Evolutionary conservation across 2,797 vertebrate species (phyloP), one percentile per base, ranked within the genome.

Genomic region (Miichthys miiuy): DNA sequence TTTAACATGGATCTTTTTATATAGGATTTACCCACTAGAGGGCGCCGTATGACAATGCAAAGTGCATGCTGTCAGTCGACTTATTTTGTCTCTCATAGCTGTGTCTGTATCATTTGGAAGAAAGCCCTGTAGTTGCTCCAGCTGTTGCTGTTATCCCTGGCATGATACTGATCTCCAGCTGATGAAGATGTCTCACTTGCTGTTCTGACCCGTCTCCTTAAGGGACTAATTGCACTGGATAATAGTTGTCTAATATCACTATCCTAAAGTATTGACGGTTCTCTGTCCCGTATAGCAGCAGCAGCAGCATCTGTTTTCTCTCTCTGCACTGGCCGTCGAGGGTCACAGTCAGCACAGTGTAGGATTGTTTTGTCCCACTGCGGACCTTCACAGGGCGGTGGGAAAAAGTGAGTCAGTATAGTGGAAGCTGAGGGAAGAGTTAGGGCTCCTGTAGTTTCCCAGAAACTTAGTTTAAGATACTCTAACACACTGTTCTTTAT

Each of bases 271-370:
- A 57, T 38, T 44, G 60, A 68, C 6, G 13, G 25, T 3, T 27
- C 20, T 56, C 12, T 9, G 10, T 83, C 66, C 25, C 10, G 8
- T 38, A 6, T 9, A 9, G 1, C 5, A 57, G 63, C 48, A 38
- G 73, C 30, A 34, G 63, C 74, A 60, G 80, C 84, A 83, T 82
- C 85, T 82, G 88, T 86, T 88, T 78, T 76, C 48, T 80, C 48
- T 52, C 75, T 79, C 66, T 60, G 27, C 66, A 6, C 51, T 10
- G 72, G 20, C 52, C 2, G 27, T 58, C 8, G 21, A 44, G 69
- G 69, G 73, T 77, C 80, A 72, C 63, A 30, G 70, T 66, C 70
- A 47, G 63, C 58, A 50, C 72, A 52, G 68, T 7, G 56, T 18
- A 14, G 30, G 66, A 13, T 72, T 77, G 72, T 71, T 81, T 41